Evolutionary conservation across 1,140 invertebrate genomes (phyloP).

Genomic region (Penaeus vannamei): DNA sequence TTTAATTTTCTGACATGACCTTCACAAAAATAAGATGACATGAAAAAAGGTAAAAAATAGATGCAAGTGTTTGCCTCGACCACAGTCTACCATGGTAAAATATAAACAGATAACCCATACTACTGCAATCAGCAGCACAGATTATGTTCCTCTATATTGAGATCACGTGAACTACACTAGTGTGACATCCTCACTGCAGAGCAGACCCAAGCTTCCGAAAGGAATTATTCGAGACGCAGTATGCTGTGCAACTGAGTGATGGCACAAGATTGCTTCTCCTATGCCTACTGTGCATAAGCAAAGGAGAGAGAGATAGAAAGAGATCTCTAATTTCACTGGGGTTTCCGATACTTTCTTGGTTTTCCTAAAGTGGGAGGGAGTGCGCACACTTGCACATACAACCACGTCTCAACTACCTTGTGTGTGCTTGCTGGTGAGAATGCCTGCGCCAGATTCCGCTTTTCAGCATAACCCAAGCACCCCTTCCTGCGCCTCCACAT

Average conservation of each 20-base stretch:
- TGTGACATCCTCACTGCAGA: slow-evolving; percentile 3
- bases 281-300: no score
- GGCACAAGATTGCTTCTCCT: no score
- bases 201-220: no score
- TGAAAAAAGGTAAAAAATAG: neutral
- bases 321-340: no score
- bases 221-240: no score
- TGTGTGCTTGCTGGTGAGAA: slow-evolving; percentile 44
- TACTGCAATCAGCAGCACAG: slow-evolving; percentile 39
- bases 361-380: neutral
- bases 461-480: slow-evolving; percentile 1
- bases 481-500: slow-evolving; percentile 25
- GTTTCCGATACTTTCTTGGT: neutral
- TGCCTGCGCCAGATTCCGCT: slow-evolving; percentile 11
- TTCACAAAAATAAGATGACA: no score
- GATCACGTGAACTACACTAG: slow-evolving; percentile 28
- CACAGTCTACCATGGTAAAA: slow-evolving; percentile 50
- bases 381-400: slow-evolving; percentile 8
- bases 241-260: no score
- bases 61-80: slow-evolving; percentile 18
- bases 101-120: slow-evolving; percentile 39
- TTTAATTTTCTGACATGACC: no score
- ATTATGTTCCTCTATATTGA: slow-evolving; percentile 54
- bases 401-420: neutral
- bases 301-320: no score